Base-by-base conservation (phyloP, 2,888 invertebrate genomes). In the Onchidella celtica region DNA sequence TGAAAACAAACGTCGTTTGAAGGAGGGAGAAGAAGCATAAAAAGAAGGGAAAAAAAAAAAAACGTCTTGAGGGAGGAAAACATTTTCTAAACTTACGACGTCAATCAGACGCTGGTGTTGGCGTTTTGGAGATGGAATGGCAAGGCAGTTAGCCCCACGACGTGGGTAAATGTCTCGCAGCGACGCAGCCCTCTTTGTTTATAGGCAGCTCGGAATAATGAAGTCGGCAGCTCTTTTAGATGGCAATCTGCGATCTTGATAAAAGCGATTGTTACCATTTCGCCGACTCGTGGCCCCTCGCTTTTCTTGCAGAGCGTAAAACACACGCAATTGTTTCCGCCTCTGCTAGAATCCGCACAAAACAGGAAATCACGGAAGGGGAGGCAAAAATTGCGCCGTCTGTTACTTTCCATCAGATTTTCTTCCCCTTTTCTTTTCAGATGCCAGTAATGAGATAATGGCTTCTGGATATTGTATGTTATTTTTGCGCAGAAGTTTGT, bases 161-260 rank as follows among this genome's bases (percentile, higher is more conserved):
- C n/a, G 61, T 17, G 61, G 61, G 11, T 61, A 24, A 61, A 61
- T 61, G 61, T 21, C 61, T 61, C 4, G 61, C n/a, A 24, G 9
- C n/a, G 61, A n/a, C 47, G 9, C n/a, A 24, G 4, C 14, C 4
- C 61, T 9, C 27, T 61, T 61, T 61, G 61, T 61, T 61, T 61
- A 61, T 61, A 61, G 61, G 27, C 61, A n/a, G 21, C 61, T 4
- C 61, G 27, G n/a, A 24, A 24, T 61, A 24, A 61, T 61, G 61
- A 21, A 61, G 61, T 61, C 61, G 61, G 61, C 61, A 61, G 61
- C 61, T 61, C 61, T n/a, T 61, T n/a, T 21, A 21, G 61, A 61
- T 61, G 27, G 27, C 14, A 61, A 61, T 61, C 61, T 61, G 4
- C 11, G n/a, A 61, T 61, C 61, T 61, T 24, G 61, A 61, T 61